Conservation (phyloP, 2,888 invertebrate genomes). For the Catocala nupta region DNA sequence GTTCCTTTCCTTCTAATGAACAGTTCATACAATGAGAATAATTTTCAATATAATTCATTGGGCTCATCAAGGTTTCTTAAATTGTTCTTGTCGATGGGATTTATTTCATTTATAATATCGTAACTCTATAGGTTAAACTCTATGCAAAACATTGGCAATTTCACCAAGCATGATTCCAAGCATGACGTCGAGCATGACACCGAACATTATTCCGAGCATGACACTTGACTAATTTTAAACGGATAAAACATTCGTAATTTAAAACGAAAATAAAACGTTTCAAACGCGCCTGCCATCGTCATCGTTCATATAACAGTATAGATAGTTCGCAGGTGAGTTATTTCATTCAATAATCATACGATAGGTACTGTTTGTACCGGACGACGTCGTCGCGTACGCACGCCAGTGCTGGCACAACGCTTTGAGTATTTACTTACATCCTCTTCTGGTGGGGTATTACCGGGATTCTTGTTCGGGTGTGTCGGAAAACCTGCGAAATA, state of each 20-base stretch:
- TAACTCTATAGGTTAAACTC: no score
- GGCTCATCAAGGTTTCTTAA: no score
- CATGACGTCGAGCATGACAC: no score
- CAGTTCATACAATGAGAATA: no score
- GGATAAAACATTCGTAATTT: neutral
- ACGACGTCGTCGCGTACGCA: conserved; percentile 29
- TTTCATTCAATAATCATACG: neutral
- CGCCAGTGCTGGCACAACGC: conserved; percentile 66
- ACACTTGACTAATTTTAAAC: no score
- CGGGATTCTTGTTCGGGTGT: conserved; percentile 63
- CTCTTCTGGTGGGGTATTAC: conserved; percentile 55
- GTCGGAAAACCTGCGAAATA: conserved; percentile 50
- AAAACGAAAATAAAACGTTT: neutral
- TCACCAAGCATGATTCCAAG: no score
- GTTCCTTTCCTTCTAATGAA: no score
- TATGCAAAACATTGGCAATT: no score
- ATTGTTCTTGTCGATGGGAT: no score
- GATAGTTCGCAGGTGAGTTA: neutral
- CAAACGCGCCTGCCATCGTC: conserved; percentile 27
- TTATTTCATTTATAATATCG: no score
- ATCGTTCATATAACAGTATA: neutral
- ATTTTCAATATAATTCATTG: no score
- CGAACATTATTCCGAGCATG: no score
- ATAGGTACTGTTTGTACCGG: neutral
- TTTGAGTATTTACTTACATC: conserved; percentile 73